Evolutionary conservation across 1,140 invertebrate species (phyloP).

Genomic region (Chlorops oryzae): DNA sequence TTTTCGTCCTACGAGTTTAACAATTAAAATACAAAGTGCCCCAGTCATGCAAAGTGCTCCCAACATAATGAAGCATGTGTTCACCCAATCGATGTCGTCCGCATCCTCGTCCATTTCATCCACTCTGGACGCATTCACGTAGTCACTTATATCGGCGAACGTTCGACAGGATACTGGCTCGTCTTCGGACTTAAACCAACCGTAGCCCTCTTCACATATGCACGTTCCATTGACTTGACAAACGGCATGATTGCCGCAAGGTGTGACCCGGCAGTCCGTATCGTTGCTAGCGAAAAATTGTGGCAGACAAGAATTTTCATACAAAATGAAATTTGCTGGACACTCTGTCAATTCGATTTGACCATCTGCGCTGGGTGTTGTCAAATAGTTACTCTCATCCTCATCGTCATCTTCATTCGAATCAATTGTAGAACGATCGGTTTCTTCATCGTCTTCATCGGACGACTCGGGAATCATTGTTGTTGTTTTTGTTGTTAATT

Average conservation of each 20-base stretch:
- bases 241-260: neutral
- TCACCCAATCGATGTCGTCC: neutral
- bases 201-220: slow-evolving; percentile 5
- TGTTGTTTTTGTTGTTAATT: too few species aligned
- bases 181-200: neutral
- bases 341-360: neutral
- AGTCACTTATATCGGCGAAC: neutral
- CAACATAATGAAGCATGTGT: neutral
- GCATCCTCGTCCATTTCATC: neutral
- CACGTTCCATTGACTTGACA: slow-evolving; percentile 10
- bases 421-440: too few species aligned
- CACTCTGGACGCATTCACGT: too few species aligned
- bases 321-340: neutral
- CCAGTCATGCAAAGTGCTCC: neutral
- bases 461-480: too few species aligned
- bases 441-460: too few species aligned
- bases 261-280: slow-evolving; percentile 4
- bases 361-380: neutral
- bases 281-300: slow-evolving; percentile 6
- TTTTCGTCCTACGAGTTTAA: neutral
- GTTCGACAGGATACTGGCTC: too few species aligned
- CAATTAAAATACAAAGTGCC: neutral
- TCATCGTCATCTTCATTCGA: too few species aligned
- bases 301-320: slow-evolving; percentile 5
- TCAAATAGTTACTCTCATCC: neutral